Conservation (phyloP, 2,888 invertebrate genomes). For the Melieria crassipennis region DNA sequence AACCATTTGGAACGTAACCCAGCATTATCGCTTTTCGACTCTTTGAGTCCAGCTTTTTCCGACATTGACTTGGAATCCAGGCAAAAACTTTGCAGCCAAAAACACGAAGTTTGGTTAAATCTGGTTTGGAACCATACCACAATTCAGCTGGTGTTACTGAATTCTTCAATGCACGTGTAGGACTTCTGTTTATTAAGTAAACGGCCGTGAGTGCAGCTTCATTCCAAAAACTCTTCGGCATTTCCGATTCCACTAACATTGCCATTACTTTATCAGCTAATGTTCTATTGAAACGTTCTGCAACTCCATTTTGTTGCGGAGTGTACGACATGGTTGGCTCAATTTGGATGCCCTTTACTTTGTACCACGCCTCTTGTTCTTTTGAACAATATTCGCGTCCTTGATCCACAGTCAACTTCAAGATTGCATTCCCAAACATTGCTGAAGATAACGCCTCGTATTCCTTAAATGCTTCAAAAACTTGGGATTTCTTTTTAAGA, state of each 20-base stretch:
- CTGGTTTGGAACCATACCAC: slow-evolving; percentile 36
- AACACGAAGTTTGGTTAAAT: slow-evolving; percentile 38
- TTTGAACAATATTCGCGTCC: slow-evolving; percentile 47
- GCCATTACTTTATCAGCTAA: slow-evolving; percentile 33
- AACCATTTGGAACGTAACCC: slow-evolving; percentile 40
- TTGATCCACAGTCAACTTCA: slow-evolving; percentile 20
- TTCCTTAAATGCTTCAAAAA: slow-evolving; percentile 27
- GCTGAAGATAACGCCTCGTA: slow-evolving; percentile 22
- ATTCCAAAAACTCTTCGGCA: slow-evolving; percentile 31
- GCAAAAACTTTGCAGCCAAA: slow-evolving; percentile 43
- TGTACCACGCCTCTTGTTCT: slow-evolving; percentile 33
- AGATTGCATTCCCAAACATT: slow-evolving; percentile 18
- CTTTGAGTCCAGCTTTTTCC: slow-evolving; percentile 40
- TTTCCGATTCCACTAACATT: slow-evolving; percentile 30
- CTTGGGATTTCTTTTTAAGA: too few relatives aligned
- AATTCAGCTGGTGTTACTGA: slow-evolving; percentile 33
- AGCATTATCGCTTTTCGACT: slow-evolving; percentile 34
- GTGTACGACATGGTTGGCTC: slow-evolving; percentile 7
- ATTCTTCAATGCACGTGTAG: slow-evolving; percentile 18
- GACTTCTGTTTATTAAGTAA: slow-evolving; percentile 30
- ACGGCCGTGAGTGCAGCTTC: slow-evolving; percentile 30
- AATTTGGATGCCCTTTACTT: slow-evolving; percentile 7
- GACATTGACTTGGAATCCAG: slow-evolving; percentile 41
- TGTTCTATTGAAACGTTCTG: slow-evolving; percentile 30
- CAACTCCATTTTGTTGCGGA: slow-evolving; percentile 18